These are phyloP conservation scores for Epizoanthus ramosus DNA, from an alignment of 92 coral and sea anemone genomes.

Conservation along the genomic window DNA sequence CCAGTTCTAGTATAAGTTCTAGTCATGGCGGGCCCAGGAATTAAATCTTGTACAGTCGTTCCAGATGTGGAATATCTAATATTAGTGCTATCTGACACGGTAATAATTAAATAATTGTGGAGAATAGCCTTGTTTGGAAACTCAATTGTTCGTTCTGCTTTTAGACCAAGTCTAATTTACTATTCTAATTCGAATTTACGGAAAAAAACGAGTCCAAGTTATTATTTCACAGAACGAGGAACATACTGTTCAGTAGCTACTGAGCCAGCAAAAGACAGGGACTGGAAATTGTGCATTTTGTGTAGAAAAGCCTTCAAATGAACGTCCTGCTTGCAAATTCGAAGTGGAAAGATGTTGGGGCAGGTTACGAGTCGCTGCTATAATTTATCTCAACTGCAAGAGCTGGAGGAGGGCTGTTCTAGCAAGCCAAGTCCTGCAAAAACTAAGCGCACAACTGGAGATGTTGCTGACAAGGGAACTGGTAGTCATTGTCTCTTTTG, in stretches of 20 bases:
- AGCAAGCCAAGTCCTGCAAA: conserved; percentile 42
- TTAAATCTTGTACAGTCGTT: conserved; percentile 38
- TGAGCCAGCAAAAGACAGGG: conserved; percentile 32
- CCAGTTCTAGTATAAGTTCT: too few relatives aligned
- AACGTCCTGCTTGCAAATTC: conserved; percentile 57
- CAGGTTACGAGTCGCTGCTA: conserved; percentile 47
- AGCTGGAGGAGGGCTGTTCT: conserved; percentile 24
- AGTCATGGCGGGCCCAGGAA: conserved; percentile 46
- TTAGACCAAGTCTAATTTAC: conserved; percentile 13
- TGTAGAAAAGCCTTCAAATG: conserved; percentile 42
- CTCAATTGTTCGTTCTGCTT: conserved; percentile 9
- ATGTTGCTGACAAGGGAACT: neutral
- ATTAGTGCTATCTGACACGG: conserved; percentile 26
- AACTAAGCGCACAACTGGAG: conserved; percentile 43
- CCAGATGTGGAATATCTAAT: conserved; percentile 34
- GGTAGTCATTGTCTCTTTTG: conserved; percentile 51
- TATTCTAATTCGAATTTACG: conserved; percentile 38
- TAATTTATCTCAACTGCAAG: conserved; percentile 34
- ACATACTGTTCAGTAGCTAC: conserved; percentile 16
- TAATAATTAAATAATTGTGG: too few relatives aligned
- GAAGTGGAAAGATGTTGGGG: conserved; percentile 49
- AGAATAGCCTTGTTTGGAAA: too few relatives aligned
- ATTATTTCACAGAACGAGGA: conserved; percentile 27
- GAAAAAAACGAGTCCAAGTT: conserved; percentile 34
- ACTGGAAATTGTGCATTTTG: conserved; percentile 54